phyloP scores from a whole-genome alignment of 2,113 vertebrate genomes.

The Garra rufa region DNA sequence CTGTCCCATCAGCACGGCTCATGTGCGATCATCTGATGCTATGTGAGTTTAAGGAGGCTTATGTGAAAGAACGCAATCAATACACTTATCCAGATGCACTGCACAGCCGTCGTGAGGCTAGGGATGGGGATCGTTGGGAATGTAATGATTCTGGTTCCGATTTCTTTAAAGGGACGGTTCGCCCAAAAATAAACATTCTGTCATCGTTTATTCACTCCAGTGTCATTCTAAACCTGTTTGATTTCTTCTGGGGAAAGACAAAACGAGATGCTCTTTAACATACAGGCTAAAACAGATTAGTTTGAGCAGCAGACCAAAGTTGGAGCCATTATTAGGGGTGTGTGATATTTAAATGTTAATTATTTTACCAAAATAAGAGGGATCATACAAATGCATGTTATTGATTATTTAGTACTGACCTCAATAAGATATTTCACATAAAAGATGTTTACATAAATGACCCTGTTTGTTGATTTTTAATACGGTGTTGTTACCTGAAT shows the following conservation, averaged over 20 bases:
- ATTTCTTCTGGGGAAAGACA: neutral
- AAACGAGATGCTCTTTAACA: neutral
- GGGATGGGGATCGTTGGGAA: neutral
- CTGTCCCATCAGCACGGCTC: slow-evolving; percentile 56
- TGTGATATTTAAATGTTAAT: too few relatives aligned
- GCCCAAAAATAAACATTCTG: neutral
- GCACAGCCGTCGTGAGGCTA: neutral
- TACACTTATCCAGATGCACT: slow-evolving; percentile 48
- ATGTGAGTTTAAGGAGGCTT: slow-evolving; percentile 35
- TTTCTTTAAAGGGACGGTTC: neutral
- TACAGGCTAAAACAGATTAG: neutral
- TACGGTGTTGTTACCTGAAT: too few relatives aligned
- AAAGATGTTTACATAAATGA: too few relatives aligned
- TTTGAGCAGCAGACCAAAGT: neutral
- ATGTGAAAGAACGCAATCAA: slow-evolving; percentile 41
- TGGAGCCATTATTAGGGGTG: too few relatives aligned
- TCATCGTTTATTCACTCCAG: neutral
- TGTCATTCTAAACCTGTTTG: neutral
- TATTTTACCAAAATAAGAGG: too few relatives aligned
- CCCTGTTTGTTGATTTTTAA: too few relatives aligned
- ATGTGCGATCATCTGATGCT: slow-evolving; percentile 63
- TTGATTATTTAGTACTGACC: too few relatives aligned
- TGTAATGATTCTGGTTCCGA: neutral
- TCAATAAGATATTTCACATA: too few relatives aligned
- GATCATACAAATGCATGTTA: too few relatives aligned